Base-by-base conservation (phyloP, 2,113 vertebrate genomes). In the Bambusicola thoracicus region DNA sequence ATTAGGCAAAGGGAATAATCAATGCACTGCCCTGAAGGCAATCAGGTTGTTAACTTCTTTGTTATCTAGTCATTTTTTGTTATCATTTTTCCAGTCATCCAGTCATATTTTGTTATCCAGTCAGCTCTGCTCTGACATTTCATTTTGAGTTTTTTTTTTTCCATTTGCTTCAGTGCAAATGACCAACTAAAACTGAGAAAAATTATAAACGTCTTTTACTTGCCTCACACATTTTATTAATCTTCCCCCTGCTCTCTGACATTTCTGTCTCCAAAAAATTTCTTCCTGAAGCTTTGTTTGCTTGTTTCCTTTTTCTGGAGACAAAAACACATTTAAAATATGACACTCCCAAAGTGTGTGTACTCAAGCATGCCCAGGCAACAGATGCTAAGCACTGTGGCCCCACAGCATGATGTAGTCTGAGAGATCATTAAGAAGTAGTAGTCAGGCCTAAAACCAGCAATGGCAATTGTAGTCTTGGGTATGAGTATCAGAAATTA, bases 161-260 rank as follows among this genome's bases (percentile, higher is more conserved):
- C 21, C 13, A 6, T 29, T 89, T 0, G 0, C 55, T 93, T 90
- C 67, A 79, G 10, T 74, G 13, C n/a, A 83, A 92, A 70, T 62
- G 27, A 29, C 20, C 18, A 74, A 5, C 19, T 84, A 61, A 21
- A 30, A n/a, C 12, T 7, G 30, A 3, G 63, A 51, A 53, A 87
- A 93, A 68, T 30, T 0, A 18, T 36, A 80, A 79, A 75, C 59
- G 51, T 51, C 34, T 75, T 76, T 91, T 62, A 63, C 24, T 76
- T 89, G 69, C 48, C 90, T 82, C 32, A 66, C 61, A 17, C 41
- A 44, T 86, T 95, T 96, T 49, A 72, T 81, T 84, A 92, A 90
- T 76, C 38, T 91, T 74, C 41, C 3, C 61, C 61, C 44, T 77
- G 16, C 34, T 15, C 56, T 62, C 38, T 85, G 88, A 90, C 69